These are phyloP conservation scores for Pteropus alecto DNA, from an alignment of 2,113 vertebrate species.

Conservation along the genomic window DNA sequence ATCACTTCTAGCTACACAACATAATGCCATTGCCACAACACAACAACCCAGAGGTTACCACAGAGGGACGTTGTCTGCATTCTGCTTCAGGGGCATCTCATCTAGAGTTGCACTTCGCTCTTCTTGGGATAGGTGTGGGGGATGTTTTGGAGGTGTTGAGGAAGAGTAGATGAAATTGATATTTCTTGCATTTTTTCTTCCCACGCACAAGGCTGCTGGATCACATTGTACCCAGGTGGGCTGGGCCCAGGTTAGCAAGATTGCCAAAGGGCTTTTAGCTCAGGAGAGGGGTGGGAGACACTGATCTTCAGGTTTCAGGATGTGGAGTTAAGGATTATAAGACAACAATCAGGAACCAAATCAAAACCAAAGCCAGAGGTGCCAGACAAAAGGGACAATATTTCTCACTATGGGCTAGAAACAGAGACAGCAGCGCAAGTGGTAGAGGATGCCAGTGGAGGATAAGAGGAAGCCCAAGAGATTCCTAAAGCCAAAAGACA, in stretches of 20 bases:
- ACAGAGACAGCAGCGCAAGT: background rate
- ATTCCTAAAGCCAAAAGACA: background rate
- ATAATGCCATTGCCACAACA: background rate
- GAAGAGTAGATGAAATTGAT: background rate
- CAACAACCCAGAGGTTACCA: no score
- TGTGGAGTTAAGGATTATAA: background rate
- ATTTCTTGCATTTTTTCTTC: background rate
- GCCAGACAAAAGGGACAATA: background rate
- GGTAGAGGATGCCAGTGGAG: background rate
- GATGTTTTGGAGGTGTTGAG: background rate
- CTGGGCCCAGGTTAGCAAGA: background rate
- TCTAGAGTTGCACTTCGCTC: background rate
- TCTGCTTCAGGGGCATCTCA: background rate
- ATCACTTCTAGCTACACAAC: background rate
- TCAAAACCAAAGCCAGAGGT: background rate
- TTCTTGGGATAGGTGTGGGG: background rate
- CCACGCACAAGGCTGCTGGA: background rate
- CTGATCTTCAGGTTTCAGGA: background rate
- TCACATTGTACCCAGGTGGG: background rate
- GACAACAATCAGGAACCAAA: background rate
- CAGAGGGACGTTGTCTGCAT: accelerated
- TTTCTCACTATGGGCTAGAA: background rate
- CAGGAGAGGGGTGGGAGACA: background rate
- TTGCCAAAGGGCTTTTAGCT: background rate
- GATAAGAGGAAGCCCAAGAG: background rate